Evolutionary conservation across 1,140 invertebrate species (phyloP).

Genomic region (Eriosoma lanigerum): DNA sequence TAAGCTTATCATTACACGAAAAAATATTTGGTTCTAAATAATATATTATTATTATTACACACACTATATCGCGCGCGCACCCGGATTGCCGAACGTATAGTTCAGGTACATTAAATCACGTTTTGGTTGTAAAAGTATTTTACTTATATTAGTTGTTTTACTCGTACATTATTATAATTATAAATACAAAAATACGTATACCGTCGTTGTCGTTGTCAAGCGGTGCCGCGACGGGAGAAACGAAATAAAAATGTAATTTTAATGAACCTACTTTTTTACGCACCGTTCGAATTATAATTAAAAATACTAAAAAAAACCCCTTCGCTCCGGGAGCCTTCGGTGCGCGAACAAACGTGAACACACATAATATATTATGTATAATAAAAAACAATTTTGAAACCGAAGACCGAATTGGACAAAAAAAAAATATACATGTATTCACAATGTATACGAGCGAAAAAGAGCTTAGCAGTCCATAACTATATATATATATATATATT

Average conservation of each 20-base stretch:
- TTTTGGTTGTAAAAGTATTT: slow-evolving; percentile 34
- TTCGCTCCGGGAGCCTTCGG: slow-evolving; percentile 26
- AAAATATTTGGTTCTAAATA: slow-evolving; percentile 7
- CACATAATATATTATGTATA: neutral
- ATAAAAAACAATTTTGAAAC: slow-evolving; percentile 43
- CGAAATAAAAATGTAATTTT: slow-evolving; percentile 51
- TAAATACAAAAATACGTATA: neutral
- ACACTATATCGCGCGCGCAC: neutral
- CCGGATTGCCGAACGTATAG: neutral
- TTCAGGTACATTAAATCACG: slow-evolving; percentile 31
- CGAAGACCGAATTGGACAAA: slow-evolving; percentile 9
- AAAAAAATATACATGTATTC: neutral
- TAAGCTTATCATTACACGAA: neutral
- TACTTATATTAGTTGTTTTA: no score
- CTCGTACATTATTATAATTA: slow-evolving; percentile 8
- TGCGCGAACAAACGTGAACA: neutral
- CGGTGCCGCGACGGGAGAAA: neutral
- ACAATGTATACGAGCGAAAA: slow-evolving; percentile 34
- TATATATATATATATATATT: no score
- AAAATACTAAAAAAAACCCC: slow-evolving; percentile 41
- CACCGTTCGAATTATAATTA: slow-evolving; percentile 43
- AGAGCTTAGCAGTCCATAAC: no score
- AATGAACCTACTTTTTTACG: slow-evolving; percentile 48
- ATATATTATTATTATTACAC: neutral
- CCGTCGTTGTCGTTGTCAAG: neutral